Conservation (phyloP, 2,888 invertebrate species). For the Odontothrips loti region DNA sequence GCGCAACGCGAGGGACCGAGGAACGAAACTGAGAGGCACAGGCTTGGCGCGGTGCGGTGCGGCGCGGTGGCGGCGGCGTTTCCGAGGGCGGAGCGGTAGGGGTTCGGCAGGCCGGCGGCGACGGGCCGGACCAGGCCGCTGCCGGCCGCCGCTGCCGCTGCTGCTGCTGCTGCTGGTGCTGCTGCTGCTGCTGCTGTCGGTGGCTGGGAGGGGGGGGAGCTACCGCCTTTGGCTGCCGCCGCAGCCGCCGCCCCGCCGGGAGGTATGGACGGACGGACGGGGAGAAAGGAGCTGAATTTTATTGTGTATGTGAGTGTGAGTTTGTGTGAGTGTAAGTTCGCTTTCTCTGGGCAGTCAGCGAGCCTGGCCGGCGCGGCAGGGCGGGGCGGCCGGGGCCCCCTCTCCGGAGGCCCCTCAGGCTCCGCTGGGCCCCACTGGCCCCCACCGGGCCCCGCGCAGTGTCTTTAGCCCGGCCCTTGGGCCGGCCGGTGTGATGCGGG, state of each 20-base stretch:
- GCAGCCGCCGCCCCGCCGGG: neutral
- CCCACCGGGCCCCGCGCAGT: too few relatives aligned
- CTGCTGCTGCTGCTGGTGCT: too few relatives aligned
- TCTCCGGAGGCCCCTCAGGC: too few relatives aligned
- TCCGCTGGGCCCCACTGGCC: too few relatives aligned
- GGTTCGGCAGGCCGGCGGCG: neutral
- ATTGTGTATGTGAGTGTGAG: conserved; percentile 26
- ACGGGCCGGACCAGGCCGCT: neutral
- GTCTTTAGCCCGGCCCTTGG: too few relatives aligned
- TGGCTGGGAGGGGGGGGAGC: too few relatives aligned
- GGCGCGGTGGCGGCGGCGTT: neutral
- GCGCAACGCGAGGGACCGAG: neutral
- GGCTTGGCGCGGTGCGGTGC: neutral
- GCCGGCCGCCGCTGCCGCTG: neutral
- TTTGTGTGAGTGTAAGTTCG: conserved; percentile 26
- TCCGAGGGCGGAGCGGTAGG: neutral
- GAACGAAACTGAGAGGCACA: neutral
- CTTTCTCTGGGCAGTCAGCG: conserved; percentile 8
- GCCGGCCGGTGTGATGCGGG: neutral
- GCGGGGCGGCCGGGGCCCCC: neutral
- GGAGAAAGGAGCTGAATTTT: conserved; percentile 22
- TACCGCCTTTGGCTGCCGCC: too few relatives aligned
- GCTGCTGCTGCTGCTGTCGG: too few relatives aligned
- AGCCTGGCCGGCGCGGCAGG: neutral
- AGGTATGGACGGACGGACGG: neutral